Conservation (phyloP, 2,797 vertebrate species). For the Amniataba percoides region DNA sequence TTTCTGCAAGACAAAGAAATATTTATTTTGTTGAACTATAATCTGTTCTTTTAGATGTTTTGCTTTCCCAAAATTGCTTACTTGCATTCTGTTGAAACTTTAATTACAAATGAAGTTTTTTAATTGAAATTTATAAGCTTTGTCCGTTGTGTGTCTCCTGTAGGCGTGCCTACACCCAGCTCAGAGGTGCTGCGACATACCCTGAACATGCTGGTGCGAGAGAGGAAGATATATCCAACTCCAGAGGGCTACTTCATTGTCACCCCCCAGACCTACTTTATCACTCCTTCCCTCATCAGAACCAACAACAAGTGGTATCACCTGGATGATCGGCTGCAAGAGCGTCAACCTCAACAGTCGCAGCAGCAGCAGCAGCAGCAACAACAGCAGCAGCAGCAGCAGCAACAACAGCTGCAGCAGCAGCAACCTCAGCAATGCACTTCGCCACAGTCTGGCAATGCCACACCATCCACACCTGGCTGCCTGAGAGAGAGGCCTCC, state of each 20-base stretch:
- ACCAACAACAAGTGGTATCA: conserved; percentile 99
- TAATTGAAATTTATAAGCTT: background rate
- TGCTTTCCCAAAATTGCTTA: background rate
- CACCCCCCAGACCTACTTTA: conserved; percentile 99
- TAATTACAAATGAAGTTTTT: background rate
- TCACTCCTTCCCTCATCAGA: conserved; percentile 99
- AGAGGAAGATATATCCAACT: conserved; percentile 99
- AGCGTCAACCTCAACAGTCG: conserved; percentile 85
- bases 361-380: conserved; percentile 82
- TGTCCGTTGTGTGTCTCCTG: conserved; percentile 38
- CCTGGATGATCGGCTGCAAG: conserved; percentile 96
- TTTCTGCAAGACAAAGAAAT: background rate
- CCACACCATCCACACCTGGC: conserved; percentile 94
- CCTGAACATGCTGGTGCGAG: conserved; percentile 97
- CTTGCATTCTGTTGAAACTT: conserved; percentile 7
- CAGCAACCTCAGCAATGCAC: conserved; percentile 90
- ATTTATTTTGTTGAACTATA: background rate
- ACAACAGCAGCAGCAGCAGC: conserved; percentile 85
- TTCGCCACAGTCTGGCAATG: conserved; percentile 94
- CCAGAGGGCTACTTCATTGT: conserved; percentile 99
- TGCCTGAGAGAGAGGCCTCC: conserved; percentile 94
- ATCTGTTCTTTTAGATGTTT: conserved; percentile 2
- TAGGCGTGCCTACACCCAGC: conserved; percentile 98
- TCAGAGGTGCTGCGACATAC: conserved; percentile 98
- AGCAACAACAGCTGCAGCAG: conserved; percentile 86